These are phyloP conservation scores for Jaculus jaculus DNA, from an alignment of 2,113 vertebrate genomes.

Conservation along the genomic window DNA sequence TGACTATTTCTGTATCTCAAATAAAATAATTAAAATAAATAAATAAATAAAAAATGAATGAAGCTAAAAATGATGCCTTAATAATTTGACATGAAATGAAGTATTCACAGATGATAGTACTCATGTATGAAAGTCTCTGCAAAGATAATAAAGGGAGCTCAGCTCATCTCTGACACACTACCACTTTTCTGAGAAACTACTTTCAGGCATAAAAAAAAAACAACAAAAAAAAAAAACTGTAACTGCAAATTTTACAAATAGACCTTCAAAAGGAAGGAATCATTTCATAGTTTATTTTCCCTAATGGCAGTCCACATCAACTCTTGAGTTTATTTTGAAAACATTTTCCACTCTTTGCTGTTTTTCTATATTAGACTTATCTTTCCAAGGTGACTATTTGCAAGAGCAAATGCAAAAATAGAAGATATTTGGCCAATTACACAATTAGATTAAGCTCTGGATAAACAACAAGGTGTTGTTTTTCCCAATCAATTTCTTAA, in stretches of 20 bases:
- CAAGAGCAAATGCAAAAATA: not conserved
- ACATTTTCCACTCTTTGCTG: not conserved
- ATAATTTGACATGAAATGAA: too few species aligned
- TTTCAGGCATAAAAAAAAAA: constrained; percentile 23
- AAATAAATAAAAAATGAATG: too few species aligned
- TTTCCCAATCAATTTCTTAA: not conserved
- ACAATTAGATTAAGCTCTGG: not conserved
- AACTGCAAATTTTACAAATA: not conserved
- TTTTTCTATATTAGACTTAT: not conserved
- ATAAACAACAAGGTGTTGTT: not conserved
- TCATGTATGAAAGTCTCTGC: too few species aligned
- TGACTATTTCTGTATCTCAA: too few species aligned
- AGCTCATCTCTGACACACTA: too few species aligned
- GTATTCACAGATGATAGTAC: too few species aligned
- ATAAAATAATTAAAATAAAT: too few species aligned
- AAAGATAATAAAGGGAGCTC: too few species aligned
- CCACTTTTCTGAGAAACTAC: not conserved
- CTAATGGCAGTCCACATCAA: not conserved
- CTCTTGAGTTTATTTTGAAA: constrained; percentile 35
- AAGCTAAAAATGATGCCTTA: too few species aligned
- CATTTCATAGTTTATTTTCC: constrained; percentile 21
- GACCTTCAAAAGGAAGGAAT: constrained; percentile 13
- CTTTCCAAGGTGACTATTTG: constrained; percentile 9
- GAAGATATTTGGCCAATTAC: not conserved
- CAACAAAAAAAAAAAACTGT: too few species aligned